Conservation (phyloP, 2,888 invertebrate species). For the Perithous albicinctus region DNA sequence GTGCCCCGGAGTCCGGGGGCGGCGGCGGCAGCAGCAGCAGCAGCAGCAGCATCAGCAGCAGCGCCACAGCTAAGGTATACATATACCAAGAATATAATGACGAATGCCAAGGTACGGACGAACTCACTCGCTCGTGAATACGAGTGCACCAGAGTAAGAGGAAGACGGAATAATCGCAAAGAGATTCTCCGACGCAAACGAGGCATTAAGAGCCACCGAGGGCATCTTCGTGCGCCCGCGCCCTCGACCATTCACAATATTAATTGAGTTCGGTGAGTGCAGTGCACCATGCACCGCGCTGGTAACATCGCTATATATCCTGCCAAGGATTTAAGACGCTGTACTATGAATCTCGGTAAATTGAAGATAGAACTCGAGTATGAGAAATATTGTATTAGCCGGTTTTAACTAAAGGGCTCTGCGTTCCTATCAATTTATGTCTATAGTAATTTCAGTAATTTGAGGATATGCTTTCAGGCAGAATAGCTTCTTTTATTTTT, state of each 20-base stretch:
- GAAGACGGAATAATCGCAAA: constrained; percentile 60
- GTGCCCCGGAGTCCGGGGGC: constrained; percentile 55
- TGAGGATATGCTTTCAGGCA: too few species aligned
- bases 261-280: constrained; percentile 62
- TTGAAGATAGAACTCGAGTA: constrained; percentile 37
- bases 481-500: too few species aligned
- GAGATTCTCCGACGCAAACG: constrained; percentile 65
- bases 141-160: constrained; percentile 66
- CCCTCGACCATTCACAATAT: constrained; percentile 65
- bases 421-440: constrained; percentile 25
- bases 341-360: constrained; percentile 46
- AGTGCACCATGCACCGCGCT: constrained; percentile 10
- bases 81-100: constrained; percentile 73
- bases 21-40: constrained; percentile 37
- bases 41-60: not conserved
- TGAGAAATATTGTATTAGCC: constrained; percentile 29
- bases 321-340: constrained; percentile 50
- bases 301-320: constrained; percentile 21
- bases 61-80: constrained; percentile 49
- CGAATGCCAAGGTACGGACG: constrained; percentile 67
- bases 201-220: constrained; percentile 66
- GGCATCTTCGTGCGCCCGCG: constrained; percentile 66
- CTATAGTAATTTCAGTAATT: not conserved
- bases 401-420: constrained; percentile 39
- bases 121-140: constrained; percentile 61